Evolutionary conservation across 1,140 invertebrate species (phyloP), one percentile per base, ranked within the genome.

Genomic region (Bilobella aurantiaca): DNA sequence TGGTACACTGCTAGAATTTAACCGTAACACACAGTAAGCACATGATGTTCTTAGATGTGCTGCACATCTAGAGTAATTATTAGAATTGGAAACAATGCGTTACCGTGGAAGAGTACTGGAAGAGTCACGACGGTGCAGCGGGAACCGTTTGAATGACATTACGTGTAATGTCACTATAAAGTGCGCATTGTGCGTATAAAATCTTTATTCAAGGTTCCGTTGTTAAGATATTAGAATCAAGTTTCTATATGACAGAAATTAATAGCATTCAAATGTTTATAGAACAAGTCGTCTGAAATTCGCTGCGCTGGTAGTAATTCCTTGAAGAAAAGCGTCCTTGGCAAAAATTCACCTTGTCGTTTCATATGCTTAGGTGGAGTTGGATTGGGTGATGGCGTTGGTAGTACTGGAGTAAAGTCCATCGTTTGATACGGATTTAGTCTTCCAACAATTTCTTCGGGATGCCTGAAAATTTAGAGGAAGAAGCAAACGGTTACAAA

Each of bases 401-500:
- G n/a, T n/a, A 64, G 34, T 27, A 57, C 56, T 1, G 69, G 69
- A 30, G n/a, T 32, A 42, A 70, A 70, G 16, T 70, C 65, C 60
- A 65, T 67, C 0, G 47, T 64, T n/a, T 28, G 21, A 29, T 62
- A 65, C 0, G 63, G 63, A 27, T 63, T 23, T 16, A 53, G 37
- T 23, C 21, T 60, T 53, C 56, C 30, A 30, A 28, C 14, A 47
- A 65, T 62, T 3, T 62, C 62, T 59, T 70, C 69, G 0, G 69
- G 65, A 14, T 28, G 31, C 27, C 69, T 67, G 64, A 64, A 0
- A 32, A 18, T 34, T 30, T 21, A 59, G 60, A 56, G 42, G 14
- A 32, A 37, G 30, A 25, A 21, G 18, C 29, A 47, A 23, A 59
- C 27, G 58, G 3, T 23, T 28, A 14, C 30, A 28, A 23, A 27